Conservation (phyloP, 2,888 invertebrate genomes). For the Teleiodes luculella region DNA sequence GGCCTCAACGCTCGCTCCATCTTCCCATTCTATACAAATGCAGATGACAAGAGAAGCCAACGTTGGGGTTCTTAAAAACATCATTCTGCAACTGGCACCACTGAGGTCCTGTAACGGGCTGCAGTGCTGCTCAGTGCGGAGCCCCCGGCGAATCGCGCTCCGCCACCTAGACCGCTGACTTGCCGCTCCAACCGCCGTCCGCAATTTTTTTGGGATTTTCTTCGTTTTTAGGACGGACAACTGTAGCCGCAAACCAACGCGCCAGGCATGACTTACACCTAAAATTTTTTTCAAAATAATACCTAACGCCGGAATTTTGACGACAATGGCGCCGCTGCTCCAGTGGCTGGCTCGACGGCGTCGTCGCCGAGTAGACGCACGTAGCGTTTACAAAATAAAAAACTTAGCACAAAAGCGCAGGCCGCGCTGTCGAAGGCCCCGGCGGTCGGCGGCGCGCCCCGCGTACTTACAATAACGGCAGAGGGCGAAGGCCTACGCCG, state of each 20-base stretch:
- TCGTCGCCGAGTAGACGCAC: constrained; percentile 45
- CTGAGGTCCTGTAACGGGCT: neutral
- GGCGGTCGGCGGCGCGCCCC: constrained; percentile 44
- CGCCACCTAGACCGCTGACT: neutral
- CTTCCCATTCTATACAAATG: constrained; percentile 61
- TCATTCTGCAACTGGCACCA: neutral
- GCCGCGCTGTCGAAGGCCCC: constrained; percentile 34
- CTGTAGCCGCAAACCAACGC: constrained; percentile 31
- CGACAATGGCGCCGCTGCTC: constrained; percentile 48
- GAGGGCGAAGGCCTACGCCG: constrained; percentile 51
- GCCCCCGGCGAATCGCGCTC: constrained; percentile 12
- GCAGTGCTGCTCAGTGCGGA: constrained; percentile 23
- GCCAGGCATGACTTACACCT: constrained; percentile 63
- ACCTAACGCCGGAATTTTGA: constrained; percentile 76
- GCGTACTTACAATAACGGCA: constrained; percentile 55
- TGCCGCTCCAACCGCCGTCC: neutral
- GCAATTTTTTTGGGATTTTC: constrained; percentile 64
- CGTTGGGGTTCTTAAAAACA: constrained; percentile 8
- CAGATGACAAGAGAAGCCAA: constrained; percentile 45
- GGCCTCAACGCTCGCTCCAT: constrained; percentile 33
- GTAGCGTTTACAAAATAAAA: constrained; percentile 66
- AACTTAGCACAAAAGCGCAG: constrained; percentile 66
- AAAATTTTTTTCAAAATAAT: constrained; percentile 78
- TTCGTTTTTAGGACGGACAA: constrained; percentile 43
- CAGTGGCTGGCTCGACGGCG: constrained; percentile 57